A percentile compares a stretch with the other conserved stretches of the same genome.
phyloP scores from a whole-genome alignment of 2,797 vertebrate species.

The Sebastes hubbsi region DNA sequence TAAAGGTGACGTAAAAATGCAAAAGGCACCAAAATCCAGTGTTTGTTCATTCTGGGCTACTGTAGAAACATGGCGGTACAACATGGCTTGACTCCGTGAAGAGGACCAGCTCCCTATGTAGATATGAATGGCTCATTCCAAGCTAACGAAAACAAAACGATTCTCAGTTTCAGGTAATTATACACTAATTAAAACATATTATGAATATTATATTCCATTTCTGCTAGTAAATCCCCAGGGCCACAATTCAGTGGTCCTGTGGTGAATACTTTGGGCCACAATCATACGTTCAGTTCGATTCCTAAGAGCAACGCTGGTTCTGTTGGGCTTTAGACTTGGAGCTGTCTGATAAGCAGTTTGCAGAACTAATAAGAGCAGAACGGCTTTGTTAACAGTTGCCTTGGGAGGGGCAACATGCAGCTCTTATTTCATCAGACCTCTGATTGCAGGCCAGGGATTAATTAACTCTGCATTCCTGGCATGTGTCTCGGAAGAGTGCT shows the following conservation, averaged over 20 bases:
- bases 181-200: no score
- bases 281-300: conserved; percentile 9
- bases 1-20: no score
- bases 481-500: conserved; percentile 67
- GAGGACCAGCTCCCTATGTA: no score
- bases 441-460: conserved; percentile 73
- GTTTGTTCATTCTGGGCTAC: no score
- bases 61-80: no score
- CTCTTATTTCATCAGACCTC: conserved; percentile 65
- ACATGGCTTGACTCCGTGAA: no score
- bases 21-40: no score
- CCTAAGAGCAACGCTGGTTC: background rate
- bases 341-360: conserved; percentile 66
- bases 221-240: no score
- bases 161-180: no score
- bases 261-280: conserved; percentile 13
- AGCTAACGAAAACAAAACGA: no score
- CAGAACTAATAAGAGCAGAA: conserved; percentile 64
- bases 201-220: no score
- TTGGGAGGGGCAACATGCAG: conserved; percentile 63
- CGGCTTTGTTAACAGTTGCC: conserved; percentile 64
- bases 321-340: conserved; percentile 25
- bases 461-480: conserved; percentile 76
- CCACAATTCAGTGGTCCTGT: background rate
- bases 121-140: no score